These are phyloP conservation scores for Forbesichthys agassizii DNA, from an alignment of 2,113 vertebrate species.

Conservation along the genomic window DNA sequence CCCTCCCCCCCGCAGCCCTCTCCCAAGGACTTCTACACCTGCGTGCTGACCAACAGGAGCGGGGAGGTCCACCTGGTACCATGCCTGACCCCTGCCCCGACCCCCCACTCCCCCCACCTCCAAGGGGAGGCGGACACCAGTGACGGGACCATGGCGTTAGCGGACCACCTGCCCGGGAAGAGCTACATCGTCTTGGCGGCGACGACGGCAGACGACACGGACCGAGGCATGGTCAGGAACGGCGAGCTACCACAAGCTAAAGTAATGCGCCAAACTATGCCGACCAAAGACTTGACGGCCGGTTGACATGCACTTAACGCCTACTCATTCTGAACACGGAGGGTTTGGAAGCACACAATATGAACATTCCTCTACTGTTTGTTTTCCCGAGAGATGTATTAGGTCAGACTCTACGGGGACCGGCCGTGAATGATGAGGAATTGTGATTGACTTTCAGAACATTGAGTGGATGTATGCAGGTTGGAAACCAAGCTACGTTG, in stretches of 20 bases:
- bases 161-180: conserved; percentile 25
- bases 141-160: no score
- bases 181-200: not conserved
- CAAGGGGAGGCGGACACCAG: no score
- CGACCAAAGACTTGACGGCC: not conserved
- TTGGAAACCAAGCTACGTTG: no score
- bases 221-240: not conserved
- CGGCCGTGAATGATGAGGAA: not conserved
- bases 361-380: no score
- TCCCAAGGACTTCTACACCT: conserved; percentile 74
- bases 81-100: conserved; percentile 40
- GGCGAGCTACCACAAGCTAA: conserved; percentile 6
- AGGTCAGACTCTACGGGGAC: not conserved
- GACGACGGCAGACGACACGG: not conserved
- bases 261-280: not conserved
- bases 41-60: conserved; percentile 60
- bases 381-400: no score
- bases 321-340: not conserved
- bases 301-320: not conserved
- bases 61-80: conserved; percentile 73
- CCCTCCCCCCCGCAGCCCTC: not conserved
- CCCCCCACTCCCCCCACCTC: no score
- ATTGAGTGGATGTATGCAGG: no score
- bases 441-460: not conserved
- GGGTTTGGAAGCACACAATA: no score